Conservation (phyloP, 2,797 vertebrate species). For the Falco peregrinus region DNA sequence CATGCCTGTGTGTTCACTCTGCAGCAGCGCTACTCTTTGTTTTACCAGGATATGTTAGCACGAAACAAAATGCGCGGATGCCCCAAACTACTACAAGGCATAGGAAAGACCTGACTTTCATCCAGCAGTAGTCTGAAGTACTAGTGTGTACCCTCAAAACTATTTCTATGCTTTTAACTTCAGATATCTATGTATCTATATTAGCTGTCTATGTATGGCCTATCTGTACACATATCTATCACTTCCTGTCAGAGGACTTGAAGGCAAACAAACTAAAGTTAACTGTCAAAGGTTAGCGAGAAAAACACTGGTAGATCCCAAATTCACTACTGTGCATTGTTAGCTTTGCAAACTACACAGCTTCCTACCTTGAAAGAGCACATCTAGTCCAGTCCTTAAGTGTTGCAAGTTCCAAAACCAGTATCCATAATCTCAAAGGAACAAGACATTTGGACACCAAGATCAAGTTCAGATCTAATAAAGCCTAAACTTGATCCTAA, state of each 20-base stretch:
- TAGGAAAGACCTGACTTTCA: neutral
- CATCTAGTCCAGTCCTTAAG: neutral
- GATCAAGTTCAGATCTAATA: neutral
- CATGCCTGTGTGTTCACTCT: neutral
- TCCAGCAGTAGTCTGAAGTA: neutral
- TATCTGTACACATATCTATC: neutral
- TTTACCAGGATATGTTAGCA: neutral
- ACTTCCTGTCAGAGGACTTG: neutral
- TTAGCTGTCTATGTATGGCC: too few species aligned
- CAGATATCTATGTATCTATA: neutral
- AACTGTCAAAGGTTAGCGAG: neutral
- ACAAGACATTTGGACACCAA: neutral
- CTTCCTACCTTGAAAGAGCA: neutral
- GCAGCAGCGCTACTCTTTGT: neutral
- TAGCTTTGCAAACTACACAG: neutral
- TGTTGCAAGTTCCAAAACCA: neutral
- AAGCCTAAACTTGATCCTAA: neutral
- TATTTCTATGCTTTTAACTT: neutral
- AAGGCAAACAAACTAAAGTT: neutral
- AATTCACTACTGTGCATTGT: neutral
- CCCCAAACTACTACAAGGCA: neutral
- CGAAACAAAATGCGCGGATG: neutral
- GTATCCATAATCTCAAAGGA: neutral
- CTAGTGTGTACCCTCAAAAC: accelerated
- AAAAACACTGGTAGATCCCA: neutral